Percentiles rank a stretch among this genome's conserved stretches.
Conservation (phyloP, 30 jellyfish, hydroid and myxozoan species). For the Hydra vulgaris region DNA sequence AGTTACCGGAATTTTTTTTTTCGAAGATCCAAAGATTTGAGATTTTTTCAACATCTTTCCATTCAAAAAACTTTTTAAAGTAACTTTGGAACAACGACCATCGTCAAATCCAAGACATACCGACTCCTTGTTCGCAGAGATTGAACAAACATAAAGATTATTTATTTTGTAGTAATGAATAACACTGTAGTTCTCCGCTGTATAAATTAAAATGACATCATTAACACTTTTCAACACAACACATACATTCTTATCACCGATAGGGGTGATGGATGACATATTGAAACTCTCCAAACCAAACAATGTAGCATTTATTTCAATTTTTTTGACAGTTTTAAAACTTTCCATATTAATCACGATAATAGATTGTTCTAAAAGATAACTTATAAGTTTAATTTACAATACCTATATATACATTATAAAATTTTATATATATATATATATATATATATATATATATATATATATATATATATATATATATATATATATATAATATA, state of each 20-base stretch:
- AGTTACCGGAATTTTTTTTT: too few relatives aligned
- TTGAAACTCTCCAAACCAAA: not conserved
- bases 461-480: too few relatives aligned
- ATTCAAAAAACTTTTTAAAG: constrained; percentile 17
- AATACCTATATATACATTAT: too few relatives aligned
- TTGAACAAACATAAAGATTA: constrained; percentile 35
- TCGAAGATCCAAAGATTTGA: not conserved
- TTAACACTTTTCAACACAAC: constrained; percentile 45
- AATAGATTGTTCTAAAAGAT: not conserved
- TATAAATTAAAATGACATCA: constrained; percentile 45
- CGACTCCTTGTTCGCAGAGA: constrained; percentile 30
- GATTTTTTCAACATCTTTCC: not conserved
- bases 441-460: too few relatives aligned
- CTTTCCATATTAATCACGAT: not conserved
- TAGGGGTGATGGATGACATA: not conserved
- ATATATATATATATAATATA: too few relatives aligned
- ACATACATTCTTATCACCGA: constrained; percentile 42
- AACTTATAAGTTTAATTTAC: too few relatives aligned
- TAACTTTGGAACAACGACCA: constrained; percentile 40
- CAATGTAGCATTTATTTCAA: not conserved
- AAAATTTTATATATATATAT: too few relatives aligned
- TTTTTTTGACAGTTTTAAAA: not conserved
- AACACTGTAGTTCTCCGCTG: constrained; percentile 23
- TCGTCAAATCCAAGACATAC: constrained; percentile 63
- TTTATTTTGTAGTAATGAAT: constrained; percentile 11